Conservation (phyloP, 2,113 vertebrate genomes). For the Xyliphius kryptos region DNA sequence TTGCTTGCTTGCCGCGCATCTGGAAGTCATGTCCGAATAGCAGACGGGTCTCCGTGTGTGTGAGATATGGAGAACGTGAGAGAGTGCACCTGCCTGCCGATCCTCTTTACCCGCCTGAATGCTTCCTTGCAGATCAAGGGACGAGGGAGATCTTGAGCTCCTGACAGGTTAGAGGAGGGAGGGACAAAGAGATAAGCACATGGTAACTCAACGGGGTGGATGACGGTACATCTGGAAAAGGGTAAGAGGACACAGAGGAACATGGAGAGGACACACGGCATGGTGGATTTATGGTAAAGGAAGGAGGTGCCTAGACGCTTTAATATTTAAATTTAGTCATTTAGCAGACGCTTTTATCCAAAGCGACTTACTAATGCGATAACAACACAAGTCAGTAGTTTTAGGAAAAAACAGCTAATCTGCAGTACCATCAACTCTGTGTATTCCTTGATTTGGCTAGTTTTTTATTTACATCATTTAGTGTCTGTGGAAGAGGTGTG, state of each 20-base stretch:
- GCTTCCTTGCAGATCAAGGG: conserved; percentile 52
- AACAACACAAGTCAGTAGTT: too few relatives aligned
- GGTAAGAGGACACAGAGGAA: conserved; percentile 8
- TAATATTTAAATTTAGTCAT: background rate
- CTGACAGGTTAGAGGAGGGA: background rate
- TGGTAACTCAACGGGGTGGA: conserved; percentile 16
- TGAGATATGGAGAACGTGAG: too few relatives aligned
- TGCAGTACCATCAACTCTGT: too few relatives aligned
- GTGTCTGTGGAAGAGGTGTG: too few relatives aligned
- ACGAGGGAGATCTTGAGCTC: background rate
- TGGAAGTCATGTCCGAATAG: conserved; percentile 47
- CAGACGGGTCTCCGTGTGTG: too few relatives aligned
- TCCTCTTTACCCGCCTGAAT: conserved; percentile 17
- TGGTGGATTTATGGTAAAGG: background rate
- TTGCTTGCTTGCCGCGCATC: conserved; percentile 58
- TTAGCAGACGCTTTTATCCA: too few relatives aligned
- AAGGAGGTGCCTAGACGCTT: background rate
- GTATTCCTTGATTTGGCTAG: too few relatives aligned
- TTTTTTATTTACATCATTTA: too few relatives aligned
- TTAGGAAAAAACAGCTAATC: too few relatives aligned
- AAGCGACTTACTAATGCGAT: too few relatives aligned
- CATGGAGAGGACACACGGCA: background rate
- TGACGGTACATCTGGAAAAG: conserved; percentile 29
- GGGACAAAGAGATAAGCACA: conserved; percentile 29
- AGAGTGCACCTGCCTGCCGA: conserved; percentile 15